Percentiles rank a stretch among this genome's conserved stretches.
These are phyloP conservation scores for Lasioglossum albipes DNA, from an alignment of 1,140 invertebrate species.

Conservation along the genomic window DNA sequence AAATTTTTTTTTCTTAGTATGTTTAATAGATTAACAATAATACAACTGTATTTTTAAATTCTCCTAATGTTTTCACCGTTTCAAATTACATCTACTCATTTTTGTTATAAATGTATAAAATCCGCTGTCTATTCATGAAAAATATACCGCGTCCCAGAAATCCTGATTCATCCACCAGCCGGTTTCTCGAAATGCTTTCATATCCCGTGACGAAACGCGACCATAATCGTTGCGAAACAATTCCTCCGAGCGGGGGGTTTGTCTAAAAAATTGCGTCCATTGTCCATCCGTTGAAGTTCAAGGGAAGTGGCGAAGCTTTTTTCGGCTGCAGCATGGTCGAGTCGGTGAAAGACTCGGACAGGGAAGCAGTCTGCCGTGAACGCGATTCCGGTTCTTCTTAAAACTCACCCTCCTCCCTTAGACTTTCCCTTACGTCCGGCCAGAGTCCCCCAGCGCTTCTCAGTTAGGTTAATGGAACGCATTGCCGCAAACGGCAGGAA, in stretches of 20 bases:
- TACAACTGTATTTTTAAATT: too few relatives aligned
- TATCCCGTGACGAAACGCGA: not conserved
- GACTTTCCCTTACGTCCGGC: constrained; percentile 31
- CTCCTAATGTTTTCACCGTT: too few relatives aligned
- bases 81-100: too few relatives aligned
- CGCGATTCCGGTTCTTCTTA: constrained; percentile 54
- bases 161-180: not conserved
- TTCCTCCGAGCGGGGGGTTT: not conserved
- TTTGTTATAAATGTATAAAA: too few relatives aligned
- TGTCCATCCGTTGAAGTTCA: constrained; percentile 7
- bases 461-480: constrained; percentile 64
- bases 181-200: not conserved
- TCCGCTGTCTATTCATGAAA: too few relatives aligned
- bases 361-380: constrained; percentile 47
- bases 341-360: constrained; percentile 3
- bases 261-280: constrained; percentile 1
- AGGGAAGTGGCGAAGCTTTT: not conserved
- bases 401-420: constrained; percentile 42
- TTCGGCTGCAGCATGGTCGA: constrained; percentile 5
- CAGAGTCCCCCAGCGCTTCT: not conserved
- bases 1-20: too few relatives aligned
- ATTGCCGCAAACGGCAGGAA: constrained; percentile 53
- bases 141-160: too few relatives aligned
- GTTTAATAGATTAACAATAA: too few relatives aligned
- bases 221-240: not conserved